Conservation (phyloP, 2,888 invertebrate species). For the Camptogramma bilineatum region DNA sequence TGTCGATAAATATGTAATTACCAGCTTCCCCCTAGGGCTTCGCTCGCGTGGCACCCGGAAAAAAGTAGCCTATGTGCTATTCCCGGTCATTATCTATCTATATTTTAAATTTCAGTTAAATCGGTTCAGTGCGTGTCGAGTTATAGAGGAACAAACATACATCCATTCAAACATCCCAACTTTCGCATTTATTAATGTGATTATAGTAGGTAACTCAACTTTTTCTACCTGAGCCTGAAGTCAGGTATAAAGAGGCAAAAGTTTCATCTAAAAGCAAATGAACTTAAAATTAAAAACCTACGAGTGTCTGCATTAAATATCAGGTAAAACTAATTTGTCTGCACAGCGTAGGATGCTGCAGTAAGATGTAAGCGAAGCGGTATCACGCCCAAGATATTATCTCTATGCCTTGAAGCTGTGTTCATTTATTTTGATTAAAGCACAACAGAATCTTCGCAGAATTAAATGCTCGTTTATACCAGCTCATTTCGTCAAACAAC, state of each 20-base stretch:
- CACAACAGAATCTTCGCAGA: constrained; percentile 2
- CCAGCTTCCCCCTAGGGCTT: too few species aligned
- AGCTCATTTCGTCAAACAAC: constrained; percentile 9
- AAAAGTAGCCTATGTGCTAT: too few species aligned
- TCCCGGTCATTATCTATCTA: too few species aligned
- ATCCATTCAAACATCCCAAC: too few species aligned
- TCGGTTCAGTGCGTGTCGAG: too few species aligned
- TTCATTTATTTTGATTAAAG: constrained; percentile 16
- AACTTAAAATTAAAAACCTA: background rate
- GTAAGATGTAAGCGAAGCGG: background rate
- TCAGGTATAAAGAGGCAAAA: background rate
- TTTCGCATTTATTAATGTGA: too few species aligned
- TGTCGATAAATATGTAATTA: too few species aligned
- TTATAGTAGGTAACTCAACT: too few species aligned
- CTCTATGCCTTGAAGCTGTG: background rate
- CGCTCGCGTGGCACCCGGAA: too few species aligned
- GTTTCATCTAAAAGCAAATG: background rate
- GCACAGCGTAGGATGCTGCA: background rate
- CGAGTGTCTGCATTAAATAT: background rate
- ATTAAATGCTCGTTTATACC: background rate
- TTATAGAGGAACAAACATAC: too few species aligned
- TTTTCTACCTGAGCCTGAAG: background rate
- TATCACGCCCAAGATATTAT: background rate
- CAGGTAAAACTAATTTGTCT: background rate
- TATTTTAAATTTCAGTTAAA: too few species aligned